Evolutionary conservation across 1,140 invertebrate genomes (phyloP), one percentile per base, ranked within the genome.

Genomic region (Drosophila mojavensis): DNA sequence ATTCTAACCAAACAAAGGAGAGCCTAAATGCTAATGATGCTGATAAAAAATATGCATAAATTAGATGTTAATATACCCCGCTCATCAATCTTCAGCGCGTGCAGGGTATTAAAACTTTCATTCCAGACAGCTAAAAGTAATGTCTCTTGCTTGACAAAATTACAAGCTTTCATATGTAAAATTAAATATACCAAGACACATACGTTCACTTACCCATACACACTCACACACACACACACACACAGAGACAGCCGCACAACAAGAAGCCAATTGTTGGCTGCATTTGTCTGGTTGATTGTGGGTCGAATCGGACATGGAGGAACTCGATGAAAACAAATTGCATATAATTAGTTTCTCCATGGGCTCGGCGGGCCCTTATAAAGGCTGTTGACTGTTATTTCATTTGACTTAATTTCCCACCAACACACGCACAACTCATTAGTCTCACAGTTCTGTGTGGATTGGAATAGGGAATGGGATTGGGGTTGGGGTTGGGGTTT

Each of bases 301-400:
- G 66, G 66, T 33, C 48, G 66, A 24, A 54, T 51, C 33, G 47
- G 48, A 51, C 45, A 61, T 58, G 58, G 33, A 28, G 50, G 51
- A 53, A 56, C 45, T 64, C 60, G 67, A 55, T 74, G 75, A 69
- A 77, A 77, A 64, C 75, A 74, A 77, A 77, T 77, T 74, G 71
- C 75, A 77, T 77, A 59, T 71, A 75, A 75, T 77, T 74, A 77
- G 71, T 17, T 17, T 17, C 54, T 56, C 1, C 33, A 36, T 47
- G 30, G 41, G 10, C 43, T 48, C 45, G 45, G 59, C 11, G 7
- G 47, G 47, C 74, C 75, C 70, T 74, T 74, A 77, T 73, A 77
- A 70, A 74, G 71, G 50, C 59, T 47, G 43, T 47, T 24, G 28
- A 53, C 50, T 36, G 50, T 60, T 72, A 67, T 54, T 72, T 76